phyloP scores from a whole-genome alignment of 2,797 vertebrate species.

The Malacoraja senta region DNA sequence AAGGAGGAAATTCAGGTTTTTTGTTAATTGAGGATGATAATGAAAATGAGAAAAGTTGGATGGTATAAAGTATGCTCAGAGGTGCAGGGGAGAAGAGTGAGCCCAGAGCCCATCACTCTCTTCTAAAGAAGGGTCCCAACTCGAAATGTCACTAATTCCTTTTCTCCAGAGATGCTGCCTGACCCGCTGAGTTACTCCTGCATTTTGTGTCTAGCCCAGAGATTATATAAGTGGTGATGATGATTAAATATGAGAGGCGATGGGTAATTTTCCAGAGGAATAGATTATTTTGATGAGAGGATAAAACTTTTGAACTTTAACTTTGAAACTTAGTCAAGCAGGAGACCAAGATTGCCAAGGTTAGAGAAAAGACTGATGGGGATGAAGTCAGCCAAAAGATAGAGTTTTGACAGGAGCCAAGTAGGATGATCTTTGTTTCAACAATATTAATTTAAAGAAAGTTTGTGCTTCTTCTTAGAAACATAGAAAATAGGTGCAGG shows the following conservation, averaged over 20 bases:
- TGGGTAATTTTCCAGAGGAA: background rate
- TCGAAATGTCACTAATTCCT: too few species aligned
- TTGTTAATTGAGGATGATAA: background rate
- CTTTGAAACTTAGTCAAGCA: background rate
- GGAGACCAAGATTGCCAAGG: background rate
- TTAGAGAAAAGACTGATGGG: too few species aligned
- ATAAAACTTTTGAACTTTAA: background rate
- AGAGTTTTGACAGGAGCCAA: background rate
- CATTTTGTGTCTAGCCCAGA: too few species aligned
- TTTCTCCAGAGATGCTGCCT: too few species aligned
- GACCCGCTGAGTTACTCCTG: too few species aligned
- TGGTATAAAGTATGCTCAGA: background rate
- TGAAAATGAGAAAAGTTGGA: too few species aligned
- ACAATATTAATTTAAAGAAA: background rate
- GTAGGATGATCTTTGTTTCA: background rate
- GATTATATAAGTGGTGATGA: background rate
- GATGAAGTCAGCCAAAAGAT: background rate
- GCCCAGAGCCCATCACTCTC: background rate
- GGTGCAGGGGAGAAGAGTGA: background rate
- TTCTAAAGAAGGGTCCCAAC: too few species aligned
- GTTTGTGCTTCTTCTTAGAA: background rate
- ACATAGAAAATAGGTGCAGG: too few species aligned
- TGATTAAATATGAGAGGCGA: background rate
- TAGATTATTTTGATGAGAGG: background rate
- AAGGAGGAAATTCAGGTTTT: too few species aligned